Evolutionary conservation across 2,888 invertebrate species (phyloP).

Genomic region (Drosophila leonis): DNA sequence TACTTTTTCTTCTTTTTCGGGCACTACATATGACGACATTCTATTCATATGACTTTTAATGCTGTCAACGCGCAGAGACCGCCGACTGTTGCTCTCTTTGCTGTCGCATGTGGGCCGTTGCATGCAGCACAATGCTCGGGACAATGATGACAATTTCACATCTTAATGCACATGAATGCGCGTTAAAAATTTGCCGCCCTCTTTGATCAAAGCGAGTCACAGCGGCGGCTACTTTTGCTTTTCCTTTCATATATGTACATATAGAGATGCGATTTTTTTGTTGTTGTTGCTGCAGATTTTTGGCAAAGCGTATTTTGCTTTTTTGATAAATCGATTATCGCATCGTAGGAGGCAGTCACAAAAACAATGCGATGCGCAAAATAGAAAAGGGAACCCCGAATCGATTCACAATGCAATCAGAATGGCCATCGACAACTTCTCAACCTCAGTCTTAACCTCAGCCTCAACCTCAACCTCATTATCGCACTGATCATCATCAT

Average conservation of each 20-base stretch:
- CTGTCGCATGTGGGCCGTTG: slow-evolving; percentile 59
- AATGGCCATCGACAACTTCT: slow-evolving; percentile 47
- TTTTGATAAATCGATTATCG: slow-evolving; percentile 83
- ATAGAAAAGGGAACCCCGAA: slow-evolving; percentile 33
- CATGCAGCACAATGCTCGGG: slow-evolving; percentile 52
- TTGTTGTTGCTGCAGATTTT: slow-evolving; percentile 45
- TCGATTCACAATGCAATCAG: slow-evolving; percentile 56
- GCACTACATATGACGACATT: background rate
- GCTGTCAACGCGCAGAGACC: slow-evolving; percentile 71
- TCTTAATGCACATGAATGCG: slow-evolving; percentile 81
- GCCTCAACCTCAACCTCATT: slow-evolving; percentile 19
- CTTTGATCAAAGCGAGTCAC: slow-evolving; percentile 48
- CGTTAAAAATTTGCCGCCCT: slow-evolving; percentile 64
- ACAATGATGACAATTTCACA: slow-evolving; percentile 83
- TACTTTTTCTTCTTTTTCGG: background rate
- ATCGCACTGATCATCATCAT: slow-evolving; percentile 43
- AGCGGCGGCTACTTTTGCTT: slow-evolving; percentile 44
- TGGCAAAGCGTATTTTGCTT: slow-evolving; percentile 69
- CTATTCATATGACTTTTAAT: slow-evolving; percentile 62
- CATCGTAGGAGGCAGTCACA: slow-evolving; percentile 73
- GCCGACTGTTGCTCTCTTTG: slow-evolving; percentile 67
- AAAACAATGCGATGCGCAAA: slow-evolving; percentile 62
- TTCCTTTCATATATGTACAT: slow-evolving; percentile 23
- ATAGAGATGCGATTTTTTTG: background rate
- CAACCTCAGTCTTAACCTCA: slow-evolving; percentile 19